phyloP scores from a whole-genome alignment of 2,888 invertebrate genomes.

The Spilosoma lubricipeda region DNA sequence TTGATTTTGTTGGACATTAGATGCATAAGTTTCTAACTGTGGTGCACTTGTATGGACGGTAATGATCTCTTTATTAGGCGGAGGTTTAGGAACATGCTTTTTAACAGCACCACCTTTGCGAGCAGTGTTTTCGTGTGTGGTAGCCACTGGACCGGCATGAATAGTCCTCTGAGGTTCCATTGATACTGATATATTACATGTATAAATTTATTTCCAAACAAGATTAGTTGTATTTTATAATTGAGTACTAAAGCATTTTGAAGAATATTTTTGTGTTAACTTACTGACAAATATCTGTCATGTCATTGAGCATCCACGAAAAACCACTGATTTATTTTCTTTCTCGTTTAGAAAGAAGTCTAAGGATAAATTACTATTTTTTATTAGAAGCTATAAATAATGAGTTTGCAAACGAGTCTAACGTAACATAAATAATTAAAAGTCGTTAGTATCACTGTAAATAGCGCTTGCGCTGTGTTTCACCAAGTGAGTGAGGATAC shows the following conservation, averaged over 20 bases:
- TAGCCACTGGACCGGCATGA: conserved; percentile 71
- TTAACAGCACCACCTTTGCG: conserved; percentile 68
- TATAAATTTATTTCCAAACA: conserved; percentile 8
- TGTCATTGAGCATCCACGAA: not conserved
- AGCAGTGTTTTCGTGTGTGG: conserved; percentile 61
- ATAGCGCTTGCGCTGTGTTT: too few relatives aligned
- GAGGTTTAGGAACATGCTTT: conserved; percentile 56
- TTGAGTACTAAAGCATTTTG: not conserved
- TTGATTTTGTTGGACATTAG: conserved; percentile 70
- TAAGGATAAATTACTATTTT: not conserved
- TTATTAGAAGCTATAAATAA: not conserved
- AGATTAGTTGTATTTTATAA: not conserved
- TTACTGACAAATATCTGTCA: conserved; percentile 1
- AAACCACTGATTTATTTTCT: not conserved
- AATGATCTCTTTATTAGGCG: conserved; percentile 69
- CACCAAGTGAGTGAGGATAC: too few relatives aligned
- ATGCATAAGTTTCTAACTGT: conserved; percentile 64
- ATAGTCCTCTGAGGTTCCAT: conserved; percentile 75
- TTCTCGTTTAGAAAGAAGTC: not conserved
- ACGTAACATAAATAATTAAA: too few relatives aligned
- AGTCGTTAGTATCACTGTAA: too few relatives aligned
- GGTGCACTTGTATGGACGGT: conserved; percentile 76
- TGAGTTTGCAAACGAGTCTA: too few relatives aligned
- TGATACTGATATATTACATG: not conserved
- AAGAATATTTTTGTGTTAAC: conserved; percentile 7